Evolutionary conservation across 2,113 vertebrate genomes (phyloP).

Genomic region (Coryphaenoides rupestris): DNA sequence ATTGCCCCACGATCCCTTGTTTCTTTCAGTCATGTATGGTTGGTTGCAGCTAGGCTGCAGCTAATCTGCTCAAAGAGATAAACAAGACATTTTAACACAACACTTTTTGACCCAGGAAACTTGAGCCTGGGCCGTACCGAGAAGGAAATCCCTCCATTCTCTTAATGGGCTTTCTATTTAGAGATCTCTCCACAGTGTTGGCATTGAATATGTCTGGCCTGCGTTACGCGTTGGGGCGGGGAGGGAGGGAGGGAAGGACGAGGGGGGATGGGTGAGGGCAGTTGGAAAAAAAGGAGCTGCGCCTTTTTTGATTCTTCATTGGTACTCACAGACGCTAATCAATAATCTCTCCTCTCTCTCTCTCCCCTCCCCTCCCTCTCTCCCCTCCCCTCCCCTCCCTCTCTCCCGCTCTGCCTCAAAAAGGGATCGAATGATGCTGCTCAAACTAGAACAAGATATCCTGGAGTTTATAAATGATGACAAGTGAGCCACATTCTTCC

Average conservation of each 20-base stretch:
- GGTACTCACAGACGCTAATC: conserved; percentile 7
- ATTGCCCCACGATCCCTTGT: not conserved
- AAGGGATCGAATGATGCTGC: conserved; percentile 99
- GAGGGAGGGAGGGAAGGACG: not conserved
- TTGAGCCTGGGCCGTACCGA: not conserved
- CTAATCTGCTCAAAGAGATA: too few relatives aligned
- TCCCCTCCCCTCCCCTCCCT: not conserved
- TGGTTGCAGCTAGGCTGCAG: too few relatives aligned
- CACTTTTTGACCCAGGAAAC: not conserved
- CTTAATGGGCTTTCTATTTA: conserved; percentile 2
- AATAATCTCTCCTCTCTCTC: conserved; percentile 6
- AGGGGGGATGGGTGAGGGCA: conserved; percentile 2
- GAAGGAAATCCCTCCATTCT: conserved; percentile 7
- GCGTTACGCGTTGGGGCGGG: not conserved
- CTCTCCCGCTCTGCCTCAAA: conserved; percentile 25
- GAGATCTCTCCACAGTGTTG: not conserved
- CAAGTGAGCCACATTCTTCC: conserved; percentile 81
- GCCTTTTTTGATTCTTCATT: conserved; percentile 36
- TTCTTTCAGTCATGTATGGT: not conserved
- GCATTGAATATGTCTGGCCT: conserved; percentile 1
- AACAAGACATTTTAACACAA: too few relatives aligned
- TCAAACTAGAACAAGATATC: conserved; percentile 99
- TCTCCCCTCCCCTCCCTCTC: too few relatives aligned
- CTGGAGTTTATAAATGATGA: conserved; percentile 98
- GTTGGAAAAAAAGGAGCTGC: not conserved